Base-by-base conservation (phyloP, 2,888 invertebrate species). In the Pherbina coryleti region DNA sequence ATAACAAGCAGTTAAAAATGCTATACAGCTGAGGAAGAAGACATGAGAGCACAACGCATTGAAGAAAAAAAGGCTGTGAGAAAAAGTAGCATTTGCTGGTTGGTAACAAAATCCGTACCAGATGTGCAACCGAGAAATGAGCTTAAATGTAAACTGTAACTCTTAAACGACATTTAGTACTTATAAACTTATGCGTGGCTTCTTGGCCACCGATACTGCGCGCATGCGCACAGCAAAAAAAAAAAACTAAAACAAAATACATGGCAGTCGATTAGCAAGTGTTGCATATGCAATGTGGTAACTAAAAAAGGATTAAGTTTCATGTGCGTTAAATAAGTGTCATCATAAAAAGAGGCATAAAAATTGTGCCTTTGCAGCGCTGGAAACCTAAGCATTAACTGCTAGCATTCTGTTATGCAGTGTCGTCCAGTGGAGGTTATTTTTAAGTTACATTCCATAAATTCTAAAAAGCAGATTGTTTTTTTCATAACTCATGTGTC, bases 251-350 rank as follows among this genome's bases (percentile, higher is more conserved):
- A 28, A 28, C 8, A 60, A 60, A 8, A 60, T 19, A 9, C 28
- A 19, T 14, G 14, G 28, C 60, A 28, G 25, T 17, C 22, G 28
- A 60, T 28, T 34, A 60, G 37, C 72, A 72, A 60, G 57, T 72
- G 57, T 60, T 72, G 72, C 60, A 51, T 49, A 49, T 28, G 67
- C 44, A n/a, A 17, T 31, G 55, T 31, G 55, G 55, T 55, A 34
- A 71, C 71, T 53, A 71, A 71, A 69, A n/a, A 72, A 37, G 57
- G 72, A 72, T 72, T 72, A 60, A 57, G 37, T 72, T 60, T 34
- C 72, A 31, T 14, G 17, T 34, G 34, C 57, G 22, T 22, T 5
- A 51, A 69, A 69, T 69, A 14, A 69, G 22, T 49, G 69, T 25
- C 28, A 69, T 25, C 28, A 69, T 69, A 69, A 69, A 51, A 25